Percentiles rank a stretch among this genome's conserved stretches.
Evolutionary conservation across 2,888 invertebrate species (phyloP).

Genomic region (Dolomedes plantarius): DNA sequence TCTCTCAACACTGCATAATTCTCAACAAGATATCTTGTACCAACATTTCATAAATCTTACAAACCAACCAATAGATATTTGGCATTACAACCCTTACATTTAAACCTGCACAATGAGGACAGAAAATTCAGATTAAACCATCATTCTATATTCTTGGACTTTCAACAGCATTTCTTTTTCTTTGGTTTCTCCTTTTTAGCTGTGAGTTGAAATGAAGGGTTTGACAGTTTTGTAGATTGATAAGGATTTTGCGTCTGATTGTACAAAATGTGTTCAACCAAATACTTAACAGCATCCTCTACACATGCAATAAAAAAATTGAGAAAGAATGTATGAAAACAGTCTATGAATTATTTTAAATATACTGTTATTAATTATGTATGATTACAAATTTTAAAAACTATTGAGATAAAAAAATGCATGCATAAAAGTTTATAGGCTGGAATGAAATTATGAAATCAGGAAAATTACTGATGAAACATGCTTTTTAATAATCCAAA

Average conservation of each 20-base stretch:
- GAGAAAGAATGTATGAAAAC: too few species aligned
- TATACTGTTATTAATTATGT: too few species aligned
- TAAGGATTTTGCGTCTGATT: slow-evolving; percentile 17
- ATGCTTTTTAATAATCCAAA: too few species aligned
- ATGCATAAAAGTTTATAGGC: too few species aligned
- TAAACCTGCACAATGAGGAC: too few species aligned
- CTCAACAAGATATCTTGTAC: too few species aligned
- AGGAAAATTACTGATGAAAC: too few species aligned
- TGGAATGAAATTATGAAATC: too few species aligned
- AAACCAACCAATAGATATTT: not conserved
- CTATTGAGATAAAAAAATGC: too few species aligned
- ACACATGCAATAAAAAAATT: not conserved
- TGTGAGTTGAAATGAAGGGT: slow-evolving; percentile 30
- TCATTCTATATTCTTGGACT: not conserved
- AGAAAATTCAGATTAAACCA: too few species aligned
- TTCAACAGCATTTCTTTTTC: slow-evolving; percentile 54
- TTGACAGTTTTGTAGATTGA: slow-evolving; percentile 29
- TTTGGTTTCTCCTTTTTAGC: slow-evolving; percentile 24
- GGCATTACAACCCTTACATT: not conserved
- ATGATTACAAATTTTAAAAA: too few species aligned
- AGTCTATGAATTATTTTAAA: too few species aligned
- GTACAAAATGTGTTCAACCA: slow-evolving; percentile 57
- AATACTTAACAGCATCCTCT: slow-evolving; percentile 61
- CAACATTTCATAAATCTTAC: not conserved
- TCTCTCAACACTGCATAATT: not conserved